Percentiles rank a stretch among this genome's conserved stretches.
Evolutionary conservation across 2,113 vertebrate species (phyloP).

Genomic region (Rhynchomys soricoides): DNA sequence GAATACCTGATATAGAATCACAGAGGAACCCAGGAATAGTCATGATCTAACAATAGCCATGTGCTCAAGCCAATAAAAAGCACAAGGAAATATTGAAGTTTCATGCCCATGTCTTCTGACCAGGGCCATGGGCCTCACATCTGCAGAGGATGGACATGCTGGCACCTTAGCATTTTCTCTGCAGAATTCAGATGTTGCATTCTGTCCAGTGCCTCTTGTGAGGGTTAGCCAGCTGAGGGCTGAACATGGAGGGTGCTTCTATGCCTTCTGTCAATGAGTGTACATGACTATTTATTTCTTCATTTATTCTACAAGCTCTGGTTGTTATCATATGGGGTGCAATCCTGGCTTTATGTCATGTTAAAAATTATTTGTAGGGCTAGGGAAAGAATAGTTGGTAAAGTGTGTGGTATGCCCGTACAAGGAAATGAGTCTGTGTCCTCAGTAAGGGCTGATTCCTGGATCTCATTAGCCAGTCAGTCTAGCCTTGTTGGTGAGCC

Average conservation of each 20-base stretch:
- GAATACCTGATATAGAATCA: slow-evolving; percentile 40
- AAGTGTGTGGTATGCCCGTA: accelerated
- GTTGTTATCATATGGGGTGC: not conserved
- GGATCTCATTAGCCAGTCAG: not conserved
- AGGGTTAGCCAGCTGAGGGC: not conserved
- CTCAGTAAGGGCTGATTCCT: not conserved
- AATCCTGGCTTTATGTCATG: not conserved
- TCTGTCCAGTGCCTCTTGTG: not conserved
- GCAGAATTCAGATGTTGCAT: not conserved
- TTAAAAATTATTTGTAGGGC: slow-evolving; percentile 10
- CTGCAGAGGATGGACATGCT: not conserved
- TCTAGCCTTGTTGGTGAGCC: not conserved
- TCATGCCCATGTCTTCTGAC: not conserved
- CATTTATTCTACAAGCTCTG: not conserved
- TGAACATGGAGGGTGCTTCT: not conserved
- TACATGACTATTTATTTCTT: not conserved
- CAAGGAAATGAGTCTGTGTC: not conserved
- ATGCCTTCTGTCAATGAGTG: not conserved
- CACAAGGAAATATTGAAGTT: not conserved
- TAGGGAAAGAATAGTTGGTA: not conserved
- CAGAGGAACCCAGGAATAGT: not conserved
- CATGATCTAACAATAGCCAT: slow-evolving; percentile 23
- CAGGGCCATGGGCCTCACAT: not conserved
- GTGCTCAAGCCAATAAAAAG: not conserved
- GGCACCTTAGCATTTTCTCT: not conserved